phyloP scores from a whole-genome alignment of 2,888 invertebrate species.

The Limnephilus lunatus region DNA sequence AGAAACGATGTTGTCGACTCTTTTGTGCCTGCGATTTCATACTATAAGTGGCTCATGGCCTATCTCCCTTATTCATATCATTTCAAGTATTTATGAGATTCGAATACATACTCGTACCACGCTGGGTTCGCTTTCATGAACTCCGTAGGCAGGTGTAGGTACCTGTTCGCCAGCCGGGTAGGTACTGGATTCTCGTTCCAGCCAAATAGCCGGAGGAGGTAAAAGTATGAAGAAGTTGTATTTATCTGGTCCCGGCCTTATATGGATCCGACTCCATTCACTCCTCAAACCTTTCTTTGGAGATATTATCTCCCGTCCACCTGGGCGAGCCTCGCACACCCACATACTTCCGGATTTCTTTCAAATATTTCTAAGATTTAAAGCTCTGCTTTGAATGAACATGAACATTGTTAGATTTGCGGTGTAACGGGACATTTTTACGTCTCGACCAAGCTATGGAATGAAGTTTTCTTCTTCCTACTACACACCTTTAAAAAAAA shows the following conservation, averaged over 20 bases:
- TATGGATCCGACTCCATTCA: background rate
- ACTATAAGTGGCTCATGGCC: no score
- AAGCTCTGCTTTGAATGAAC: background rate
- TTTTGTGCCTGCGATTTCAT: no score
- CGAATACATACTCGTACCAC: background rate
- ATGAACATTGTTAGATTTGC: background rate
- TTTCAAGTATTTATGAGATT: background rate
- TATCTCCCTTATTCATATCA: no score
- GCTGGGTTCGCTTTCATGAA: background rate
- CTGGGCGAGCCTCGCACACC: background rate
- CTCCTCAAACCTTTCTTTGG: background rate
- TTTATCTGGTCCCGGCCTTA: background rate
- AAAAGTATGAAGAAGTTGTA: slow-evolving; percentile 27
- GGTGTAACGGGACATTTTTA: background rate
- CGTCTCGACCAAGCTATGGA: no score
- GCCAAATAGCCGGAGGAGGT: slow-evolving; percentile 32
- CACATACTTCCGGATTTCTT: background rate
- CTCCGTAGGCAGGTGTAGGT: background rate
- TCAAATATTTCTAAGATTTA: background rate
- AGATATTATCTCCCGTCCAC: background rate
- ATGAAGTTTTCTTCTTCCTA: no score
- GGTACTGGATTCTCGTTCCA: background rate
- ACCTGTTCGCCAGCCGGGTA: background rate
- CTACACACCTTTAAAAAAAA: no score
- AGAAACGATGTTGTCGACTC: no score